phyloP scores from a whole-genome alignment of 2,888 invertebrate species.

The Euspilapteryx auroguttella region DNA sequence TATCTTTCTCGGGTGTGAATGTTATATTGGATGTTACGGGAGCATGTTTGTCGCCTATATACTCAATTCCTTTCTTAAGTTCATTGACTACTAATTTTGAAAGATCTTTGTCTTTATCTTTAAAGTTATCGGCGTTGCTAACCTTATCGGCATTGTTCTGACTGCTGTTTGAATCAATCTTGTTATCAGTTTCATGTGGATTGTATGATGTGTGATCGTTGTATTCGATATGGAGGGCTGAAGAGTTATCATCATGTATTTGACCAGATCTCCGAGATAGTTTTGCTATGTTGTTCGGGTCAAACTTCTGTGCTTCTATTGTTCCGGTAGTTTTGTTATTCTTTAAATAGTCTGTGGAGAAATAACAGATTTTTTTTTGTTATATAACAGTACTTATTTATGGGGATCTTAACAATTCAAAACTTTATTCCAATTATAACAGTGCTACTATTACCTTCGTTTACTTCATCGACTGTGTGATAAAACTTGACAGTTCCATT shows the following conservation, averaged over 20 bases:
- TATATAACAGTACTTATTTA: no score
- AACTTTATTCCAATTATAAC: no score
- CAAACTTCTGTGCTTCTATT: slow-evolving; percentile 21
- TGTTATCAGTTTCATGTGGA: slow-evolving; percentile 30
- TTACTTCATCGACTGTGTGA: slow-evolving; percentile 30
- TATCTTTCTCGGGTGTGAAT: slow-evolving; percentile 46
- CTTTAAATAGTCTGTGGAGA: no score
- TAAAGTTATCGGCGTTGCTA: slow-evolving; percentile 23
- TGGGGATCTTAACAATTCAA: no score
- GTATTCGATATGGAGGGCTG: slow-evolving; percentile 24
- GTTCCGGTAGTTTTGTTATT: no score
- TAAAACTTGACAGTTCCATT: slow-evolving; percentile 26
- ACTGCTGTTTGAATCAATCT: slow-evolving; percentile 24
- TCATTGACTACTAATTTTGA: slow-evolving; percentile 43
- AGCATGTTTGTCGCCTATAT: slow-evolving; percentile 27
- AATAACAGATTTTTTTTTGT: no score
- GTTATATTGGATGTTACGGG: slow-evolving; percentile 38
- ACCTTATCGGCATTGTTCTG: slow-evolving; percentile 14
- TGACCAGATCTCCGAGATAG: slow-evolving; percentile 18
- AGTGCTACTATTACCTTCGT: slow-evolving; percentile 42
- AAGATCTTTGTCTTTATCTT: slow-evolving; percentile 25
- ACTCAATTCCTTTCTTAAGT: slow-evolving; percentile 27
- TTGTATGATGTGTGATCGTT: slow-evolving; percentile 20
- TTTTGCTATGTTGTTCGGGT: slow-evolving; percentile 10
- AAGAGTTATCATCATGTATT: slow-evolving; percentile 13